Evolutionary conservation across 2,113 vertebrate genomes (phyloP).

Genomic region (Nycticorax nycticorax): DNA sequence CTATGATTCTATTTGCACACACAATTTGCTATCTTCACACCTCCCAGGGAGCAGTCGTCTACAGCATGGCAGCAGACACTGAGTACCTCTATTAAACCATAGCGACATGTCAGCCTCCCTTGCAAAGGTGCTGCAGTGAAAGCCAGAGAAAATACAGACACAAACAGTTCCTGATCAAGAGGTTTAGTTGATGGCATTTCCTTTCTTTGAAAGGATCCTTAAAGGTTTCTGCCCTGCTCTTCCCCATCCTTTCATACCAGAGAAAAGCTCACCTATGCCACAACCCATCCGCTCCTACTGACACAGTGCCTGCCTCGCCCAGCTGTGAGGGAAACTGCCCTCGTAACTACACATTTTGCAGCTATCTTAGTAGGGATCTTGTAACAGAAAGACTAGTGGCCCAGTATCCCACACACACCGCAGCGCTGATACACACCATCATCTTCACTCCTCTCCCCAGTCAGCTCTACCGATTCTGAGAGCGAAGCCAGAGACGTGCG

Average conservation of each 20-base stretch:
- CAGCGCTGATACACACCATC: conserved; percentile 80
- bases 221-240: background rate
- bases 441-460: conserved; percentile 89
- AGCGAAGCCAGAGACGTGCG: conserved; percentile 93
- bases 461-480: conserved; percentile 91
- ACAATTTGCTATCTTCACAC: background rate
- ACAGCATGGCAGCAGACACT: background rate
- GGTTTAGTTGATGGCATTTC: background rate
- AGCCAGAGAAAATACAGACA: background rate
- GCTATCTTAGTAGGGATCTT: background rate
- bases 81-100: background rate
- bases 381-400: background rate
- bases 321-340: background rate
- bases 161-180: background rate
- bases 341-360: fast-evolving
- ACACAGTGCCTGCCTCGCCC: background rate
- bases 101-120: background rate
- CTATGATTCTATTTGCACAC: background rate
- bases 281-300: background rate
- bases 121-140: background rate
- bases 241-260: background rate
- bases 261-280: background rate
- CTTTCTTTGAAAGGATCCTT: background rate
- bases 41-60: background rate
- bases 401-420: fast-evolving